Percentiles rank a stretch among this genome's conserved stretches.
These are phyloP conservation scores for Gadopsis bispinosus DNA, from an alignment of 2,797 vertebrate genomes.

Conservation along the genomic window DNA sequence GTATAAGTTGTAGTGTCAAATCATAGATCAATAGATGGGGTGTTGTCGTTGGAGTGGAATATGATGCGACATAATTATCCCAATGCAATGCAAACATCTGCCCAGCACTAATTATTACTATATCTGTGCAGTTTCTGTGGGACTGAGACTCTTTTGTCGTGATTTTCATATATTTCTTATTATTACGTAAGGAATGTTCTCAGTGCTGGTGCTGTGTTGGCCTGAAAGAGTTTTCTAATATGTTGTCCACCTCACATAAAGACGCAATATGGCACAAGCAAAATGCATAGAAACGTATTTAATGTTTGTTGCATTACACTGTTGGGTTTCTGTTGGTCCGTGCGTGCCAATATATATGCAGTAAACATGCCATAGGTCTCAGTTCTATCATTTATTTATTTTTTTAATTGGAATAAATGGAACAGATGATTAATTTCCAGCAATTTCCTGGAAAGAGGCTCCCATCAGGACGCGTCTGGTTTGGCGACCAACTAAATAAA, in stretches of 20 bases:
- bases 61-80: neutral
- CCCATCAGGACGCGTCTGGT: neutral
- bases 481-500: neutral
- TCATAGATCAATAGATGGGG: neutral
- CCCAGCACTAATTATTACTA: fast-evolving
- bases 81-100: neutral
- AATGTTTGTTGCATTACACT: neutral
- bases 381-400: neutral
- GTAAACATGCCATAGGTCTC: neutral
- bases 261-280: neutral
- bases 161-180: neutral
- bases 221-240: neutral
- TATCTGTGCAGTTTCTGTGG: neutral
- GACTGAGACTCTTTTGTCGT: neutral
- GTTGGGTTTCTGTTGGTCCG: neutral
- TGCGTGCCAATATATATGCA: no score
- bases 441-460: neutral
- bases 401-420: neutral
- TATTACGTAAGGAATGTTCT: neutral
- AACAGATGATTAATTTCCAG: neutral
- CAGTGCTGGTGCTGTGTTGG: neutral
- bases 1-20: neutral
- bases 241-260: neutral
- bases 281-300: neutral
- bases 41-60: neutral